Base-by-base conservation (phyloP, 2,888 invertebrate species). In the Cataglyphis cursor region DNA sequence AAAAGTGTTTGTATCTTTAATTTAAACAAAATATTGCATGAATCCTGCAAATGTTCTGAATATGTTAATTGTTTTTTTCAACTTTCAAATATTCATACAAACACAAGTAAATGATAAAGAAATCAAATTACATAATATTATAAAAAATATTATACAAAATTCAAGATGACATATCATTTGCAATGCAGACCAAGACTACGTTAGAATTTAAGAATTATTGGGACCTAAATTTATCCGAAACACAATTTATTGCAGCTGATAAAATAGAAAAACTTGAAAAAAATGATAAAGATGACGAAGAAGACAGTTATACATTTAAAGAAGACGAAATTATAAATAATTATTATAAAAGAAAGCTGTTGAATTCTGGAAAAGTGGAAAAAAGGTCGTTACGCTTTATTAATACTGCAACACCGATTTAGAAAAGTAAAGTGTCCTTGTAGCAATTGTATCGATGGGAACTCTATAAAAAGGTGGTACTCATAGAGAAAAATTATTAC, bases 271-370 rank as follows among this genome's bases (percentile, higher is more conserved):
- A 12, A 41, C 3, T 12, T 41, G 41, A 41, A 41, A 12, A 41
- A 41, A 41, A 41, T 41, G 10, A 10, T 41, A 12, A 41, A 41
- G 41, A 41, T 41, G 12, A 41, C 0, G 41, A 10, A 41, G 41
- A 41, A 41, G 1, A 48, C 3, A 38, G 38, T 66, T 66, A 28
- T 9, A 28, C 1, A 24, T 28, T 4, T 24, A 18, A 44, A 24
- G 3, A 24, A 9, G 3, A 8, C 44, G 28, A 48, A 48, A 48
- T 66, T 66, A 44, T 66, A 4, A 64, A 64, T 28, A 24, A 18
- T 66, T 1, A 15, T 1, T 66, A 66, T 66, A 64, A 64, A 44
- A 66, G 15, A 44, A 66, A 66, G 66, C 15, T 6, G 9, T 66
- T 44, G 41, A 68, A 51, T 68, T 3, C 3, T 51, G 48, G n/a